phyloP scores from a whole-genome alignment of 2,113 vertebrate species.

The Istiophorus platypterus region DNA sequence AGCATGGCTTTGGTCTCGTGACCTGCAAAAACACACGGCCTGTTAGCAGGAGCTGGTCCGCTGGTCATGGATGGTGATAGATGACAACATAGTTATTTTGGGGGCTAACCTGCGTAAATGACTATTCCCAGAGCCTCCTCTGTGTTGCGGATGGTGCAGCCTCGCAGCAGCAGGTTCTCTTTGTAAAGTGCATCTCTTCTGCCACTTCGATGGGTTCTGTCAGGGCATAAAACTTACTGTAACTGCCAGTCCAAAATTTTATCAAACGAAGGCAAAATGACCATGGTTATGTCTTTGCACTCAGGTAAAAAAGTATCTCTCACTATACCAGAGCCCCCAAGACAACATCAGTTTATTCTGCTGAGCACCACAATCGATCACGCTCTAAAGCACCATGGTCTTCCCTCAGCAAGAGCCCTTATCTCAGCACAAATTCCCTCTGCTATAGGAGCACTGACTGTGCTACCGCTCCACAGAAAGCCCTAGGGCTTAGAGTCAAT shows the following conservation, averaged over 20 bases:
- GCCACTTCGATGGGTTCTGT: conserved; percentile 89
- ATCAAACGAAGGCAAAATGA: conserved; percentile 10
- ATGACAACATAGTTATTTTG: not conserved
- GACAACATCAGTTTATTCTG: conserved; percentile 43
- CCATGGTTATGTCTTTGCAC: conserved; percentile 7
- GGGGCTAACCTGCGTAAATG: conserved; percentile 92
- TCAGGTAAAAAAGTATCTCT: conserved; percentile 9
- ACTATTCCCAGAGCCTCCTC: conserved; percentile 96
- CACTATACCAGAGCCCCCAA: not conserved
- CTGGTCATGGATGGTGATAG: not conserved
- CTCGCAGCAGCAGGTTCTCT: conserved; percentile 94
- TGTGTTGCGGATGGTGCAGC: conserved; percentile 96
- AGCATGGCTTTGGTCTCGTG: conserved; percentile 98
- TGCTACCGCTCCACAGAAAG: conserved; percentile 16
- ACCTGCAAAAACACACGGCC: conserved; percentile 80
- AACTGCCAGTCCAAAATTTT: not conserved
- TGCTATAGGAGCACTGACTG: conserved; percentile 40
- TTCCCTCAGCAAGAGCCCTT: conserved; percentile 37
- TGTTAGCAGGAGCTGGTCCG: conserved; percentile 9
- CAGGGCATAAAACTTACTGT: not conserved
- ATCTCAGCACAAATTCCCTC: conserved; percentile 72
- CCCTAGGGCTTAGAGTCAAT: conserved; percentile 29
- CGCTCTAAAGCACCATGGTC: conserved; percentile 39
- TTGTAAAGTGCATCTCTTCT: conserved; percentile 91
- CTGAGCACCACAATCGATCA: conserved; percentile 69